Base-by-base conservation (phyloP, 2,888 invertebrate species). In the Copidosoma aretas region DNA sequence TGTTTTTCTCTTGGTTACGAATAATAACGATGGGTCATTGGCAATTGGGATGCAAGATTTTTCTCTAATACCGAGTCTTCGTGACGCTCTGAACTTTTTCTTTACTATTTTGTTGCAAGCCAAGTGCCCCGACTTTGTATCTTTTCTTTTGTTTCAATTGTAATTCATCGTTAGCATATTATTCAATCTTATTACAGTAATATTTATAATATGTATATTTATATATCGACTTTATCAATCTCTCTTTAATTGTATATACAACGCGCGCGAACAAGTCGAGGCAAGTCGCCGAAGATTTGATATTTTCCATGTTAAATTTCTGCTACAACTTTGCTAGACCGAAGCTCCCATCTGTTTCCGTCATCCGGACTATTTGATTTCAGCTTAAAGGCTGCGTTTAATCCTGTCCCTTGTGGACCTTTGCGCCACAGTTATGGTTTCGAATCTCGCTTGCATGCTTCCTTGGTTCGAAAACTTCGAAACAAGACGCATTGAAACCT, bases 161-260 rank as follows among this genome's bases (percentile, higher is more conserved):
- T 79, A 78, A 75, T 76, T 75, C 71, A 79, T 78, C 77, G 78
- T 76, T 79, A 79, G 77, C 79, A 64, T 68, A 68, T 66, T 52
- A 79, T 80, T 80, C 76, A 79, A 79, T 79, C 77, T 79, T 77
- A 73, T 80, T 64, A 79, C 74, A 78, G 73, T 80, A 79, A 77
- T 80, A 80, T 81, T 79, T 81, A 79, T 81, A 80, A 79, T 81
- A 79, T 78, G 77, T 78, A 75, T 79, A 77, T 79, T 73, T 77
- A 74, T 77, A 71, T 77, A 75, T 77, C 51, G 21, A 24, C 17
- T 17, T 66, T 75, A 73, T 70, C 68, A 32, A 71, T 74, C 73
- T 75, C 67, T 67, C 74, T 76, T 73, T 76, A 74, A 76, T 75
- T 78, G 76, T 81, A 77, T 79, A 64, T 65, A 71, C 67, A 71